A percentile compares a stretch with the other conserved stretches of the same genome.
Conservation (phyloP, 1,140 invertebrate genomes). For the Aphelenchoides avenae region DNA sequence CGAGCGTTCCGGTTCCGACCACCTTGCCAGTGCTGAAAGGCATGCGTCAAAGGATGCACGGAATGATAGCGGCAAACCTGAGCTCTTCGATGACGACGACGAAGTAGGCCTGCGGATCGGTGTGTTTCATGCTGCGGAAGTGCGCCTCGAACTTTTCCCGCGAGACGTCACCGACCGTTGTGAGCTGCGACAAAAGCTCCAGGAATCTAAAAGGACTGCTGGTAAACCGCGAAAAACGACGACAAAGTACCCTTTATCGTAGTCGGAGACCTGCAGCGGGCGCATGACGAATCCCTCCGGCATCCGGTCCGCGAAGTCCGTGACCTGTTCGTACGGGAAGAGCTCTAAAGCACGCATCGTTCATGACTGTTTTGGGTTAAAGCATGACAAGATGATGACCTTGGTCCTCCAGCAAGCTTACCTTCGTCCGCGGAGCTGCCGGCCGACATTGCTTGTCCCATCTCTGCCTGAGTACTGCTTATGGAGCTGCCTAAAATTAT, state of each 20-base stretch:
- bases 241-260: conserved; percentile 66
- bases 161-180: conserved; percentile 75
- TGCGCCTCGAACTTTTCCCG: conserved; percentile 75
- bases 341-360: too few relatives aligned
- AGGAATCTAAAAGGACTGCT: conserved; percentile 67
- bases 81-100: conserved; percentile 85
- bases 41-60: background rate
- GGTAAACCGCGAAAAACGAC: conserved; percentile 32
- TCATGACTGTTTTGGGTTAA: too few relatives aligned
- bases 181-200: conserved; percentile 70
- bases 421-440: too few relatives aligned
- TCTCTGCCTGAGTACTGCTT: too few relatives aligned
- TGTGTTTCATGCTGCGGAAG: conserved; percentile 73
- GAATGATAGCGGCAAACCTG: conserved; percentile 43
- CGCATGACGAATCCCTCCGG: conserved; percentile 66
- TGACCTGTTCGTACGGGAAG: too few relatives aligned
- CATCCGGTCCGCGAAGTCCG: too few relatives aligned
- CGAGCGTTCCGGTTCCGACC: conserved; percentile 80
- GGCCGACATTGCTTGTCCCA: too few relatives aligned
- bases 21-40: conserved; percentile 65
- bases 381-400: too few relatives aligned
- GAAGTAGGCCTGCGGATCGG: conserved; percentile 70
- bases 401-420: too few relatives aligned
- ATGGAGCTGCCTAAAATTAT: too few relatives aligned
- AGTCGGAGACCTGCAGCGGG: conserved; percentile 74